Percentiles rank a stretch among this genome's conserved stretches.
Evolutionary conservation across 2,113 vertebrate genomes (phyloP).

Genomic region (Phodopus roborovskii): DNA sequence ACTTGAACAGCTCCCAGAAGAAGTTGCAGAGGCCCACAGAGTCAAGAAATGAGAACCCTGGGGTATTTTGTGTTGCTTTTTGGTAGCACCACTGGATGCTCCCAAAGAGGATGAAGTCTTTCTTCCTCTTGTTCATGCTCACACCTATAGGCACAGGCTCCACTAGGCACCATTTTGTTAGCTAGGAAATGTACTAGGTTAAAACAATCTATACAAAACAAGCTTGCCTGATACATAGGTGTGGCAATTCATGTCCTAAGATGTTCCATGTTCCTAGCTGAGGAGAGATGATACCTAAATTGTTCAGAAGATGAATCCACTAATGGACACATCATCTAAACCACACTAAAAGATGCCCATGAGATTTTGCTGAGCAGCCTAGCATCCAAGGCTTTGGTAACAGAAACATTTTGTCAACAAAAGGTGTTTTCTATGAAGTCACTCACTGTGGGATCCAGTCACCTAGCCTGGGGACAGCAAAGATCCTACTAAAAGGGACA

Average conservation of each 20-base stretch:
- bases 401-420: not conserved
- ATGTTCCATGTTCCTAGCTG: not conserved
- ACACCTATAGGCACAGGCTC: fast-evolving
- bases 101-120: not conserved
- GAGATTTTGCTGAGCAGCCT: not conserved
- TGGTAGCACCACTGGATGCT: not conserved
- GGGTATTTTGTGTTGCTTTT: not conserved
- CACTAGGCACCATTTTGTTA: fast-evolving
- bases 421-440: not conserved
- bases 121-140: no score
- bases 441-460: not conserved
- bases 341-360: no score
- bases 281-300: not conserved
- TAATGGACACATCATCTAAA: not conserved
- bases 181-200: not conserved
- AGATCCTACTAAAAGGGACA: not conserved
- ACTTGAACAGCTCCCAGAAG: not conserved
- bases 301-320: not conserved
- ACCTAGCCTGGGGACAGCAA: not conserved
- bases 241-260: not conserved
- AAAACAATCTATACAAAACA: not conserved
- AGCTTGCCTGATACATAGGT: not conserved
- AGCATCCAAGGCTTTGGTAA: not conserved
- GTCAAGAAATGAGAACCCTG: not conserved
- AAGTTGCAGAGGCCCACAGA: not conserved